phyloP scores from a whole-genome alignment of 2,113 vertebrate genomes.

The Platichthys flesus region DNA sequence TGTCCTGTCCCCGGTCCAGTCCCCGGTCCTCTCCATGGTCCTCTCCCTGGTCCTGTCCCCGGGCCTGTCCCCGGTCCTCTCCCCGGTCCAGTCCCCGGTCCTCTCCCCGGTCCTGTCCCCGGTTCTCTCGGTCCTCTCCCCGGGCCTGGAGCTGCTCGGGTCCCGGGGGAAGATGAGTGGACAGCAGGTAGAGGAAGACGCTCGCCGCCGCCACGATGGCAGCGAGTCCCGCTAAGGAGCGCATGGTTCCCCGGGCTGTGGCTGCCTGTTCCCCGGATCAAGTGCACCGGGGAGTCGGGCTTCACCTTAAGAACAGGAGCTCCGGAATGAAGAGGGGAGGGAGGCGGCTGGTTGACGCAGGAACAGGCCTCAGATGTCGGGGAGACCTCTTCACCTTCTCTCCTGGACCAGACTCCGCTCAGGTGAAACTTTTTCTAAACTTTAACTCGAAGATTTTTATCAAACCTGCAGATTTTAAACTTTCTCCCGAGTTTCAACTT shows the following conservation, averaged over 20 bases:
- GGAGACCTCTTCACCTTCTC: not conserved
- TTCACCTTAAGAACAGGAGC: slow-evolving; percentile 10
- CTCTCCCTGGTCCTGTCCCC: not conserved
- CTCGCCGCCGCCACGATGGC: slow-evolving; percentile 75
- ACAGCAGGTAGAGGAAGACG: slow-evolving; percentile 82
- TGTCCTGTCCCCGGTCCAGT: not conserved
- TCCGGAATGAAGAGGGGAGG: not conserved
- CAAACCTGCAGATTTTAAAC: not conserved
- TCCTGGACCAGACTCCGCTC: no score
- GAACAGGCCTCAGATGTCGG: slow-evolving; percentile 35
- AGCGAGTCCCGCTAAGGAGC: slow-evolving; percentile 75
- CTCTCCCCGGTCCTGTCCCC: no score
- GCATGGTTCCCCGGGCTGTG: slow-evolving; percentile 65
- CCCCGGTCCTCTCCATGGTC: not conserved
- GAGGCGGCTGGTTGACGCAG: slow-evolving; percentile 40
- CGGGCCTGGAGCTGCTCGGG: slow-evolving; percentile 8
- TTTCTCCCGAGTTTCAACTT: not conserved
- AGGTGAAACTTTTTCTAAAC: no score
- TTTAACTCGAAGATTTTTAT: no score
- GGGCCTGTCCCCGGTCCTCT: slow-evolving; percentile 2
- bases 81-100: no score
- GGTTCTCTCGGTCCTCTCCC: not conserved
- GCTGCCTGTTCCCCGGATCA: not conserved
- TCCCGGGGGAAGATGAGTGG: slow-evolving; percentile 76
- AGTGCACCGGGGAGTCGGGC: not conserved